Evolutionary conservation across 2,113 vertebrate species (phyloP), one percentile per base, ranked within the genome.

Genomic region (Microtus ochrogaster): DNA sequence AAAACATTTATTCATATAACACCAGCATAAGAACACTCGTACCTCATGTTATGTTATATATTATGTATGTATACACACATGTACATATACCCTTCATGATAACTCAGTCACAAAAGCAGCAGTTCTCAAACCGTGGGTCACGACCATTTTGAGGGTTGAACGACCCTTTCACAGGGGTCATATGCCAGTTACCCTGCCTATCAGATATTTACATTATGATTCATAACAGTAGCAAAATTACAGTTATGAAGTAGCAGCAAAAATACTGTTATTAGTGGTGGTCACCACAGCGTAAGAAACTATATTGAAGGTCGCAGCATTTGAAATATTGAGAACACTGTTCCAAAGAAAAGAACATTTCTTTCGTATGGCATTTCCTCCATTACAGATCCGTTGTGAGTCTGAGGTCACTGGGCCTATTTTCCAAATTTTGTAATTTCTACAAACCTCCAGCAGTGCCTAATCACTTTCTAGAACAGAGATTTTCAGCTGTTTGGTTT

Each of bases 401-500:
- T 55, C 61, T 92, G 72, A 84, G 76, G 90, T 96, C 78, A 94
- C 21, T 76, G 68, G 39, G 24, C 89, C 47, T 89, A 30, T 84
- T 86, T 87, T 49, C 33, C 90, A 58, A 94, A 90, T 96, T 92
- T 91, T 85, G 58, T 58, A 84, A 95, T 96, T 97, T 97, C 78
- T 91, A 94, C 61, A 89, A 94, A 89, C 79, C 76, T 94, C 92
- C 89, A 97, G 91, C 91, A 94, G 96, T 86, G 92, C 78, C 82
- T 95, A 88, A 96, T 97, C 73, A 96, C 65, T 93, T 90, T 89
- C 76, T 73, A 91, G 95, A 74, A 10, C 84, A 96, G 90, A 91
- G 68, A 47, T 95, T 96, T 95, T 96, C 68, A 95, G 95, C 92
- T 97, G n/a, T 92, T 98, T 97, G 91, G 92, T 97, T 98, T 98